Conservation (phyloP, 37 sponge, comb jelly and placozoan species). For the Aphrocallistes beatrix region DNA sequence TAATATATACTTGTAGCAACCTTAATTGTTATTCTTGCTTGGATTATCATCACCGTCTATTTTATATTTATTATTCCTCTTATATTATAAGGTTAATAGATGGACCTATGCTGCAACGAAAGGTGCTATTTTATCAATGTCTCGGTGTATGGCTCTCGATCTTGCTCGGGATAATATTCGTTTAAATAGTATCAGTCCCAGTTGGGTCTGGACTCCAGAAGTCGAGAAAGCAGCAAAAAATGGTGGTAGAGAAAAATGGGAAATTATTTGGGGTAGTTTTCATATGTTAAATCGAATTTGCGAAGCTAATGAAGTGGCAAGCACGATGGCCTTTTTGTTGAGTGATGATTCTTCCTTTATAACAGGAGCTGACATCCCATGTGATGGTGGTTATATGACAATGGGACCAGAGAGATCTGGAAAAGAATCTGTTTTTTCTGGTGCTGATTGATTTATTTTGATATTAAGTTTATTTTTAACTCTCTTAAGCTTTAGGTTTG, state of each 20-base stretch:
- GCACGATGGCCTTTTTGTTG: slow-evolving; percentile 54
- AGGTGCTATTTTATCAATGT: slow-evolving; percentile 54
- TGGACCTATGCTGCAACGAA: slow-evolving; percentile 74
- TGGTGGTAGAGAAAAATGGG: slow-evolving; percentile 63
- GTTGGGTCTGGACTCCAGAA: slow-evolving; percentile 81
- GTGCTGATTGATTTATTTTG: too few relatives aligned
- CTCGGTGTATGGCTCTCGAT: slow-evolving; percentile 74
- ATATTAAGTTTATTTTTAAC: too few relatives aligned
- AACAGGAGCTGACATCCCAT: slow-evolving; percentile 57
- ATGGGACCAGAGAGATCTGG: slow-evolving; percentile 75
- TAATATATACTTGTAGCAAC: too few relatives aligned
- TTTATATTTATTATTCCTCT: too few relatives aligned
- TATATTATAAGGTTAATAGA: too few relatives aligned
- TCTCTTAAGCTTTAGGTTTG: too few relatives aligned
- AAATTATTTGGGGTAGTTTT: slow-evolving; percentile 61
- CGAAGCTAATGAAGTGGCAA: slow-evolving; percentile 50
- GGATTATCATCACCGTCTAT: too few relatives aligned
- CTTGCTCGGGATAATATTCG: slow-evolving; percentile 46
- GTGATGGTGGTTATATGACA: slow-evolving; percentile 67
- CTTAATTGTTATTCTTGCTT: too few relatives aligned
- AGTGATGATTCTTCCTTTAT: slow-evolving; percentile 59
- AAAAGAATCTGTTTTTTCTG: slow-evolving; percentile 57
- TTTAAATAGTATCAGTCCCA: slow-evolving; percentile 68
- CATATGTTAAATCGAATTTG: slow-evolving; percentile 57
- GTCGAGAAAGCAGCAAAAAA: slow-evolving; percentile 59